Base-by-base conservation (phyloP, 2,113 vertebrate genomes). In the Callionymus lyra region DNA sequence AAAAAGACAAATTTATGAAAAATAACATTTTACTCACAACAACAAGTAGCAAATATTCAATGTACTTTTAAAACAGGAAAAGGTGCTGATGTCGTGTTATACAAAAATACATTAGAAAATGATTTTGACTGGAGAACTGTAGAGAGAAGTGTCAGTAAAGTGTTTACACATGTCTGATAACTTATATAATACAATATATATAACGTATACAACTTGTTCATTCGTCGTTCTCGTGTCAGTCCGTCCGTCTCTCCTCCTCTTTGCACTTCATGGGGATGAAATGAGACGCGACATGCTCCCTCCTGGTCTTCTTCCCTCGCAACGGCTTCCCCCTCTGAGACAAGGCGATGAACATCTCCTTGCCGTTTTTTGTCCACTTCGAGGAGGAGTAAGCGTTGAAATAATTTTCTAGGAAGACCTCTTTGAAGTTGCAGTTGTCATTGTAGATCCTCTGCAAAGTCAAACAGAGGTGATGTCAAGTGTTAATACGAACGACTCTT, bases 351-450 rank as follows among this genome's bases (percentile, higher is more conserved):
- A 93, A 98, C 93, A 97, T 95, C 65, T 91, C 89, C 68, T 87
- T 92, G 64, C 89, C 88, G 36, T 85, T 87, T 77, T 88, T 88
- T 76, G 86, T 95, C 91, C 91, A 92, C 77, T 88, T 93, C 70
- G 86, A 86, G 41, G 94, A 98, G 56, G 91, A 89, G 6, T 98
- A 98, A 0, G 94, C 96, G 8, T 93, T 97, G 53, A 94, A 97
- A 73, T 91, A 90, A 63, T 98, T 98, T 85, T 98, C 95, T 84
- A 97, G 84, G 76, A 97, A 92, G 61, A 93, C 78, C 81, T 98
- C 95, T 56, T 90, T 92, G 79, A 98, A 98, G 86, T 94, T 93
- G 85, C 95, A 98, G 77, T 89, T 93, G 53, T 98, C 91, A 1
- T 84, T 92, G 83, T 95, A 97, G 68, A 86, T 88, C 81, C 91